Base-by-base conservation (phyloP, 2,888 invertebrate species). In the Abrostola triplasia region DNA sequence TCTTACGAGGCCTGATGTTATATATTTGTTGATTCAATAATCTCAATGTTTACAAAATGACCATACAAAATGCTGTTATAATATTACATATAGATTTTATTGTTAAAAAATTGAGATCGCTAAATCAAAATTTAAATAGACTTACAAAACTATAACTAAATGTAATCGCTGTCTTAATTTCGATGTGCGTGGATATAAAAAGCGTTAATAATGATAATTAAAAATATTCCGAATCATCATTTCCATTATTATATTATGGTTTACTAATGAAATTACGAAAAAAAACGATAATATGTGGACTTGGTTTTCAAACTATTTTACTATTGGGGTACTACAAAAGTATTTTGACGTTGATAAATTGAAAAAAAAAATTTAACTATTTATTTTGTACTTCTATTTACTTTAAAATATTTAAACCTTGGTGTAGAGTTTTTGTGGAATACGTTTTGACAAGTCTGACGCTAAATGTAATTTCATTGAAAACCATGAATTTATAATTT, bases 1-100 rank as follows among this genome's bases (percentile, higher is more conserved):
- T 87, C 87, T 68, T 60, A 67, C 79, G 57, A 77, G 79, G 68
- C 81, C 82, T 76, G 82, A 77, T 68, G 42, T 52, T 2, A 63
- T 53, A 0, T 57, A 52, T 62, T 47, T 62, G 57, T 59, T 64
- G 67, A 70, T 78, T 77, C 68, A 77, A 76, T 66, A 72, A 79
- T 76, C 77, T 77, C 73, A 80, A 76, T 69, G 41, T 36, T 60
- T 57, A 56, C 55, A 11, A 36, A 53, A 54, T 55, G 59, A 47
- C 4, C 9, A 13, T 12, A 8, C 8, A 38, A 11, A 8, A 9
- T 61, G 35, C 47, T 57, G 62, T 44, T 9, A 73, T 67, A 52
- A 48, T 8, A 50, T 54, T 55, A 68, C 41, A 51, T 61, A 44
- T 36, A 57, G 35, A 44, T 48, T 40, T 12, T 5, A 53, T 44